phyloP scores from a whole-genome alignment of 2,888 invertebrate species.

The Frankliniella intonsa region DNA sequence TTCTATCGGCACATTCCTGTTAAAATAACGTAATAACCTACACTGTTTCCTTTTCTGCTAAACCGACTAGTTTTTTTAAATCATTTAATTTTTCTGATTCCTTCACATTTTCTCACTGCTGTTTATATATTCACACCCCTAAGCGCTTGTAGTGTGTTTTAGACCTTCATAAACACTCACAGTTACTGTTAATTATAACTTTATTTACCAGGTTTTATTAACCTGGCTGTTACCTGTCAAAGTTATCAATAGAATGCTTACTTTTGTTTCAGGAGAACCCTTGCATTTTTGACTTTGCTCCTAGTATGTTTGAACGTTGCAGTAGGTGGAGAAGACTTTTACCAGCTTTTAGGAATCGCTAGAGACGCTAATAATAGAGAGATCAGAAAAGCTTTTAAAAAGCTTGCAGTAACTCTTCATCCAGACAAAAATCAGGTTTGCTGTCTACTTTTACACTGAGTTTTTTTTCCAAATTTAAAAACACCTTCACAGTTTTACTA shows the following conservation, averaged over 20 bases:
- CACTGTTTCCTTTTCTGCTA: neutral
- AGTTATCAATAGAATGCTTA: no score
- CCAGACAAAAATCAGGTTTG: conserved; percentile 66
- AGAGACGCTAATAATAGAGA: conserved; percentile 64
- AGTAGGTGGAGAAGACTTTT: conserved; percentile 50
- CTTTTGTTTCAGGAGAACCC: neutral
- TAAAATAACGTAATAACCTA: neutral
- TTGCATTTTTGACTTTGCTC: neutral
- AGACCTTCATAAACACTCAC: neutral
- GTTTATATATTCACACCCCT: neutral
- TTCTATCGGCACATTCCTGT: neutral
- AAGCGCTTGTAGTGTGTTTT: neutral
- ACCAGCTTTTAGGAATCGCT: conserved; percentile 62
- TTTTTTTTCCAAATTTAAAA: neutral
- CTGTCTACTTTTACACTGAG: neutral
- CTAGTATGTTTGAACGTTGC: neutral
- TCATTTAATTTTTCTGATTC: neutral
- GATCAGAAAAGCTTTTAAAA: conserved; percentile 73
- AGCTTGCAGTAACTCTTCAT: conserved; percentile 66
- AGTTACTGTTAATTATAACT: neutral
- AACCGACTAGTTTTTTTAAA: neutral
- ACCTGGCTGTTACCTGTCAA: no score
- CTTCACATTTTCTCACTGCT: neutral
- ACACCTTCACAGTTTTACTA: neutral
- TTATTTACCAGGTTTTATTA: neutral